A percentile compares a stretch with the other conserved stretches of the same genome.
These are phyloP conservation scores for Parochlus steinenii DNA, from an alignment of 2,888 invertebrate species.

Conservation along the genomic window DNA sequence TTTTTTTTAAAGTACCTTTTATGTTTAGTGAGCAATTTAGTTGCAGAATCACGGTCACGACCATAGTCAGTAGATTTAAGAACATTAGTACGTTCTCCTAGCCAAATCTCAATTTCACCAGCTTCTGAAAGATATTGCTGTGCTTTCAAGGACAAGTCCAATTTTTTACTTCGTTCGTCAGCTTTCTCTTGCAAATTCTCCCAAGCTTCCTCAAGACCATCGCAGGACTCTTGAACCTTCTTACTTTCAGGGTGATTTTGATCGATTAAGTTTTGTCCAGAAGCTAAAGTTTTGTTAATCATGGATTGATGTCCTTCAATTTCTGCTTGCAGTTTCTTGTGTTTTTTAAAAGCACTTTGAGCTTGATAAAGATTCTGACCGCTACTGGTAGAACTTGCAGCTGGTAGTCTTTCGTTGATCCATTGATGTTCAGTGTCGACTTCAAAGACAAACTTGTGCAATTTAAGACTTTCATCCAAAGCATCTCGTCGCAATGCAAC, in stretches of 20 bases:
- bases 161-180: conserved; percentile 50
- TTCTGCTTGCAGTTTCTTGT: conserved; percentile 83
- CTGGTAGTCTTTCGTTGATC: conserved; percentile 78
- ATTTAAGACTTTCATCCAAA: conserved; percentile 66
- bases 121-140: conserved; percentile 88
- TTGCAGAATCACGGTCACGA: conserved; percentile 77
- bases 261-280: conserved; percentile 57
- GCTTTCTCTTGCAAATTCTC: conserved; percentile 51
- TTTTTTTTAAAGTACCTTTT: too few relatives aligned
- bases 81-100: conserved; percentile 70
- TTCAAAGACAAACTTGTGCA: conserved; percentile 88
- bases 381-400: conserved; percentile 55
- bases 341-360: conserved; percentile 82
- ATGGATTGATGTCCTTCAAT: conserved; percentile 71
- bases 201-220: conserved; percentile 57
- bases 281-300: conserved; percentile 65
- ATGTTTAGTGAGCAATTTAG: conserved; percentile 85
- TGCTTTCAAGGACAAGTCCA: conserved; percentile 73
- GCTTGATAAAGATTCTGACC: conserved; percentile 85
- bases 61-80: conserved; percentile 73
- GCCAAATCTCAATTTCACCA: conserved; percentile 83
- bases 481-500: conserved; percentile 53
- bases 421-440: conserved; percentile 86
- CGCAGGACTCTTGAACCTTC: conserved; percentile 61
- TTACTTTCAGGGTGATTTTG: conserved; percentile 65